phyloP scores from a whole-genome alignment of 2,888 invertebrate species.

The Cephus pygmeus region DNA sequence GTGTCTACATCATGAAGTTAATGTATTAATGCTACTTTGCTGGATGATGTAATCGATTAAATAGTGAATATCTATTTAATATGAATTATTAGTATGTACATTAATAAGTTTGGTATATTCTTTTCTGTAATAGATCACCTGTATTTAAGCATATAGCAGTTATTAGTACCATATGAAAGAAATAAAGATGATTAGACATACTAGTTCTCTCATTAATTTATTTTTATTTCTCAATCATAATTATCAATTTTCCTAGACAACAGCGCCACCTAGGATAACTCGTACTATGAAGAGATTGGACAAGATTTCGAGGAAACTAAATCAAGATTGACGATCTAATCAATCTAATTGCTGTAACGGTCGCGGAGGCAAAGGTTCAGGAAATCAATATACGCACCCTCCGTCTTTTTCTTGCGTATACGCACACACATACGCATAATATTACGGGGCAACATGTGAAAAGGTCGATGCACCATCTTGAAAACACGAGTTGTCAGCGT shows the following conservation, averaged over 20 bases:
- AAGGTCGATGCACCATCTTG: conserved; percentile 22
- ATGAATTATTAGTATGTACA: conserved; percentile 59
- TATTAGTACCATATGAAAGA: conserved; percentile 57
- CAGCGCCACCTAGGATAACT: neutral
- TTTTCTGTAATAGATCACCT: conserved; percentile 61
- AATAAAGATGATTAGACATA: conserved; percentile 61
- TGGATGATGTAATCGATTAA: conserved; percentile 51
- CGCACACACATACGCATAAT: neutral
- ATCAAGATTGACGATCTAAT: neutral
- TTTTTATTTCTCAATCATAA: neutral
- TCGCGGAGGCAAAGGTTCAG: neutral
- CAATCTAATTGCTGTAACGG: neutral
- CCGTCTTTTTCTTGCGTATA: neutral
- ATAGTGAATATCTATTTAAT: conserved; percentile 53
- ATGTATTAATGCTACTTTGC: conserved; percentile 52
- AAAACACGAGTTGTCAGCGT: conserved; percentile 13
- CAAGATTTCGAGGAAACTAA: neutral
- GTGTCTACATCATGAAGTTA: conserved; percentile 53
- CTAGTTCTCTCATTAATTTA: neutral
- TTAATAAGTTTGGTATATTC: conserved; percentile 61
- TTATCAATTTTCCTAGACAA: neutral
- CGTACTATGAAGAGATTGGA: neutral
- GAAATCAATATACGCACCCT: conserved; percentile 6
- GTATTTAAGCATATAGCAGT: conserved; percentile 63
- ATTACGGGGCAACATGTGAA: conserved; percentile 11